Evolutionary conservation across 2,888 invertebrate genomes (phyloP), one percentile per base, ranked within the genome.

Genomic region (Galerucella pusilla): DNA sequence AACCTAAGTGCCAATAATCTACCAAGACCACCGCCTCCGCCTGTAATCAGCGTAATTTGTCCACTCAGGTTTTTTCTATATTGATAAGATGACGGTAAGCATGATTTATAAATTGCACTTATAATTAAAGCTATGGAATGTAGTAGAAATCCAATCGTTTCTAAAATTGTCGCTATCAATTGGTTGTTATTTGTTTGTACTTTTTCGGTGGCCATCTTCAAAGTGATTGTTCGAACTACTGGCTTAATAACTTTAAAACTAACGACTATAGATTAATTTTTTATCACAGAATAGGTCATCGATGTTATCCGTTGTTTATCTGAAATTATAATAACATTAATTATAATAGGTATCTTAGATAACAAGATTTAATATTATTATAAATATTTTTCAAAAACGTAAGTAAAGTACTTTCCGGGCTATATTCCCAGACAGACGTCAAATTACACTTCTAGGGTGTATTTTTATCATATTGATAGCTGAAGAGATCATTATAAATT

Each of bases 1-100:
- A 97, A 89, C 81, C 94, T 90, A 80, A 94, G 86, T 1, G 95
- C 93, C 73, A 96, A 88, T 69, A 96, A 90, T 78, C 96, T 91
- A 7, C 97, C 97, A 16, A 97, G 89, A 3, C 96, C 97, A 54
- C 94, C 93, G 52, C 96, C 97, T 20, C 96, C 96, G 0, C 97
- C 97, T 0, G 97, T 97, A 45, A 97, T 93, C 64, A 97, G 89
- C 0, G 95, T 96, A 57, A 95, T 90, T 84, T 96, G 94, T 57
- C 93, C 94, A 77, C 89, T 90, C 75, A 96, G 88, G 79, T 92
- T 91, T 86, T 95, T 95, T 87, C 91, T 90, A 57, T 90, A 90
- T 75, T 88, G 87, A 69, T 93, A 94, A 68, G 91, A 90, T 79
- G 90, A 88, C 9, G 92, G 91, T 79, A 92, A 90, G 77, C 89